Base-by-base conservation (phyloP, 1,140 invertebrate genomes). In the Saccostrea echinata region DNA sequence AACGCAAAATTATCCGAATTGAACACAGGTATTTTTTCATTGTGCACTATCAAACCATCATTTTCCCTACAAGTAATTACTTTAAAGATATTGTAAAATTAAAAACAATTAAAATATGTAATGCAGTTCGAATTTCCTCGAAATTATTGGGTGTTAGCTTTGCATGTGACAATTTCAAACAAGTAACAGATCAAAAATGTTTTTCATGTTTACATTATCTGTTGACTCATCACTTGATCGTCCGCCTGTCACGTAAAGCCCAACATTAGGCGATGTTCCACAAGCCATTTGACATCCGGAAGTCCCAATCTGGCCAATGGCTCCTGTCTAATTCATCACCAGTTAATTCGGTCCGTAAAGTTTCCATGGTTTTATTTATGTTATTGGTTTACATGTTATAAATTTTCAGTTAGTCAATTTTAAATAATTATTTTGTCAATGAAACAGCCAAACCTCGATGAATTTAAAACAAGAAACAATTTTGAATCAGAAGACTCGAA, bases 221-320 rank as follows among this genome's bases (percentile, higher is more conserved):
- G 68, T 30, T 30, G 24, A 76, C 24, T 76, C 68, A 33, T 33
- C 68, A 27, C 68, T 30, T 33, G 68, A 35, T 35, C 68, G 11
- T 30, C 68, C 68, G 16, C 27, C 24, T 3, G 24, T 30, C 68
- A 76, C 27, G 4, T 76, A 76, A 76, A 76, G 27, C 68, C 68
- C 68, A 76, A 30, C 27, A 76, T 30, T 76, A 13, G 68, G 68
- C 68, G 68, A 76, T 33, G 68, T 76, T 76, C 68, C 68, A 76
- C 68, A 76, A 76, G 68, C 68, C 68, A 76, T 76, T 76, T 76
- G 68, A 76, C 68, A 76, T 33, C 68, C 68, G 68, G 68, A 76
- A 76, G 68, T 76, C 24, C 43, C 6, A 43, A 43, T 43, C 43
- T 43, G 43, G 24, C 68, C 27, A 24, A 11, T 76, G 24, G 4